A percentile compares a stretch with the other conserved stretches of the same genome.
These are phyloP conservation scores for Salarias fasciatus DNA, from an alignment of 2,797 vertebrate genomes.

Conservation along the genomic window DNA sequence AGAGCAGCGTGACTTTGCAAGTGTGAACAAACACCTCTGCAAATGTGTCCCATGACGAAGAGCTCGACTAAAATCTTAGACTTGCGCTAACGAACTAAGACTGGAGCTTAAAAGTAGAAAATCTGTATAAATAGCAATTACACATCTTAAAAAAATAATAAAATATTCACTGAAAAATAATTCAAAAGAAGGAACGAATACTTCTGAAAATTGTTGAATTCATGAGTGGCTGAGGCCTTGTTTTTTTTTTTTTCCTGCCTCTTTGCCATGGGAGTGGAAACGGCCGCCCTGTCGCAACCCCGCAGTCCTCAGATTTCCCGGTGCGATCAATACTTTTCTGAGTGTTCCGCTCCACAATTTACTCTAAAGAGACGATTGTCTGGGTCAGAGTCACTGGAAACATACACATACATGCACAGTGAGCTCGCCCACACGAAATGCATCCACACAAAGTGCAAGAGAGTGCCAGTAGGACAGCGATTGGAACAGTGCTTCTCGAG, in stretches of 20 bases:
- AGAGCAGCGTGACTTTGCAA: slow-evolving; percentile 60
- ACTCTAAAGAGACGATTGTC: slow-evolving; percentile 28
- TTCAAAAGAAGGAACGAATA: slow-evolving; percentile 29
- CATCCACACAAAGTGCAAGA: slow-evolving; percentile 79
- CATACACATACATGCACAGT: slow-evolving; percentile 22
- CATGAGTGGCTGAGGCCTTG: slow-evolving; percentile 22
- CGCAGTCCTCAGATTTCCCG: slow-evolving; percentile 30
- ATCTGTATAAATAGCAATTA: slow-evolving; percentile 82
- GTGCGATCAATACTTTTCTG: slow-evolving; percentile 57
- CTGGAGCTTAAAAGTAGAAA: slow-evolving; percentile 73
- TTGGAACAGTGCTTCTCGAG: slow-evolving; percentile 62
- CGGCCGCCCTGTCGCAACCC: slow-evolving; percentile 27
- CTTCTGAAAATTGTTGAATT: slow-evolving; percentile 39
- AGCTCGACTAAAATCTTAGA: slow-evolving; percentile 29
- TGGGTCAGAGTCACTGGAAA: slow-evolving; percentile 42
- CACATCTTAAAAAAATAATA: slow-evolving; percentile 76
- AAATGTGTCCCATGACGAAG: slow-evolving; percentile 42
- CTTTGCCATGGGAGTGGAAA: slow-evolving; percentile 27
- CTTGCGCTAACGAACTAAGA: slow-evolving; percentile 39
- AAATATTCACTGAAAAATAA: slow-evolving; percentile 62
- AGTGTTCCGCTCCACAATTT: slow-evolving; percentile 37
- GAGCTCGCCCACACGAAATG: slow-evolving; percentile 40
- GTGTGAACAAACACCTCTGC: slow-evolving; percentile 49
- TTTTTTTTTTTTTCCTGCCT: too few relatives aligned
- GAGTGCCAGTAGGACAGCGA: slow-evolving; percentile 67